Conservation (phyloP, 2,888 invertebrate genomes). For the Sabellastarte sp. region DNA sequence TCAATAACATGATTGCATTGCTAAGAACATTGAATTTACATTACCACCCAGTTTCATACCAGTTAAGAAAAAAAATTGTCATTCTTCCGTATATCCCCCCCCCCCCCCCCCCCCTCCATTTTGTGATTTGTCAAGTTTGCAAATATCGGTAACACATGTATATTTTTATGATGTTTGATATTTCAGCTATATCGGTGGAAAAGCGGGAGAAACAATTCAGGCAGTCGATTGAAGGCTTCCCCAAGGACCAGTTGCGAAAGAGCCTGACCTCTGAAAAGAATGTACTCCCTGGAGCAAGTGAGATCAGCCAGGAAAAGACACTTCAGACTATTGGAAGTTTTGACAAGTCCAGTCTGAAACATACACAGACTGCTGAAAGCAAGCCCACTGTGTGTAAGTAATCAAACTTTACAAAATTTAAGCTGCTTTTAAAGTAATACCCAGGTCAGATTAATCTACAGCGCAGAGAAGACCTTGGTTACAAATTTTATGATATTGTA, state of each 20-base stretch:
- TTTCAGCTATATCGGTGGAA: slow-evolving; percentile 9
- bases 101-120: background rate
- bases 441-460: too few relatives aligned
- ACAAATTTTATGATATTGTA: too few relatives aligned
- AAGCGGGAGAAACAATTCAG: slow-evolving; percentile 12
- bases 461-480: too few relatives aligned
- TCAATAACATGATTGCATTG: too few relatives aligned
- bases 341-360: slow-evolving; percentile 16
- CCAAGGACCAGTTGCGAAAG: slow-evolving; percentile 6
- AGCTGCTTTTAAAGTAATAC: too few relatives aligned
- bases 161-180: too few relatives aligned
- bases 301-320: slow-evolving; percentile 21
- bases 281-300: slow-evolving; percentile 5
- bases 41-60: too few relatives aligned
- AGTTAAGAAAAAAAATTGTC: too few relatives aligned
- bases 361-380: slow-evolving; percentile 15
- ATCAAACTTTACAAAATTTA: too few relatives aligned
- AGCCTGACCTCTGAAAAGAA: slow-evolving; percentile 5
- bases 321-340: slow-evolving; percentile 19
- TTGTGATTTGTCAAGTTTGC: too few relatives aligned
- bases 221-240: slow-evolving; percentile 12
- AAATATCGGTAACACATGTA: too few relatives aligned
- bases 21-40: too few relatives aligned
- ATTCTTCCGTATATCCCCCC: background rate
- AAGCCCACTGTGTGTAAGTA: background rate